phyloP scores from a whole-genome alignment of 53 echinoderm and acorn worm species.

The Zoroaster sp. region DNA sequence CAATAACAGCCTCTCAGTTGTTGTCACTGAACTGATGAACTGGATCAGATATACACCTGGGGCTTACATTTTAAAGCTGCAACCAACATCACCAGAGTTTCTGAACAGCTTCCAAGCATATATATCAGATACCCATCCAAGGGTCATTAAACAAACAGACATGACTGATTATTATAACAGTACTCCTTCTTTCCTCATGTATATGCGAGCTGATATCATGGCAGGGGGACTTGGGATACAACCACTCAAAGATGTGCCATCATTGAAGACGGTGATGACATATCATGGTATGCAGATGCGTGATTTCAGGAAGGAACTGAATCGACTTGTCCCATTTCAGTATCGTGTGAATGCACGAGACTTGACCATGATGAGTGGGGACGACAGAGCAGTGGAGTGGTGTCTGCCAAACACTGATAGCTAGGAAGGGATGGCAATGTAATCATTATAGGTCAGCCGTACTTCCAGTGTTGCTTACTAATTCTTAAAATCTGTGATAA shows the following conservation, averaged over 20 bases:
- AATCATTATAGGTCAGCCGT: too few relatives aligned
- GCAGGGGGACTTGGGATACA: background rate
- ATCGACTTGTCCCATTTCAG: constrained; percentile 23
- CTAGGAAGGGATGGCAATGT: too few relatives aligned
- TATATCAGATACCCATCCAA: too few relatives aligned
- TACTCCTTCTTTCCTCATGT: background rate
- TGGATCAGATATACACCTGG: background rate
- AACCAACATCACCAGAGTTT: background rate
- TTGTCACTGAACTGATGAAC: constrained; percentile 42
- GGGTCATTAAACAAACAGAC: too few relatives aligned
- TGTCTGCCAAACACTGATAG: background rate
- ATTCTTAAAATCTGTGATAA: too few relatives aligned
- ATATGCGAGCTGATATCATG: background rate
- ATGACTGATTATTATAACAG: background rate
- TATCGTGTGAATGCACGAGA: background rate
- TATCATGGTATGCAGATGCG: background rate
- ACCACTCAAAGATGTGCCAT: background rate
- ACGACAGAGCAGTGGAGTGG: background rate
- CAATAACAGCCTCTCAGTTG: background rate
- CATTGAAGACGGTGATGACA: background rate
- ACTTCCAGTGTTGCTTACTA: too few relatives aligned
- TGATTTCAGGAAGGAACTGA: background rate
- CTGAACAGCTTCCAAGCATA: too few relatives aligned
- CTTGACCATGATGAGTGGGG: background rate
- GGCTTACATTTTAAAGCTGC: background rate